Evolutionary conservation across 2,797 vertebrate species (phyloP), one percentile per base, ranked within the genome.

Genomic region (Phalanger gymnotis): DNA sequence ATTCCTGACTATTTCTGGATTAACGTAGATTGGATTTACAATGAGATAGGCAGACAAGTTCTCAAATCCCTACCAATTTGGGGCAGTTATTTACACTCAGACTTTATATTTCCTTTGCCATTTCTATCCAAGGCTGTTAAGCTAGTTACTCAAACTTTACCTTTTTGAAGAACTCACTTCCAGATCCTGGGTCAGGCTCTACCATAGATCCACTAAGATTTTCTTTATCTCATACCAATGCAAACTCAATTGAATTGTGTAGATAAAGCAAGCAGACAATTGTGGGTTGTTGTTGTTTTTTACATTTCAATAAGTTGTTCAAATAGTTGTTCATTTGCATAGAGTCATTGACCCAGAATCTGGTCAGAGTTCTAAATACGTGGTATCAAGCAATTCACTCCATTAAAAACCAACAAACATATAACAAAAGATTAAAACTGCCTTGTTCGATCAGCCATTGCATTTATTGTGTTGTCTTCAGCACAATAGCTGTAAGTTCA

Each of bases 141-240:
- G 93, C 92, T 56, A 96, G 95, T 61, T 90, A 9, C n/a, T 19
- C 96, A 58, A 94, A 81, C 40, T 54, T 87, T 92, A 90, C 22
- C 10, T 34, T 58, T 93, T 94, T 53, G 31, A 34, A 95, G 91
- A 96, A 52, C 53, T 91, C 16, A 54, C n/a, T 28, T n/a, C 87
- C 91, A 81, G 56, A 92, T 93, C 9, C 11, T 56, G 47, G 55
- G 93, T 58, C 31, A 54, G 53, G 92, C 81, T 90, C 93, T 58
- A 94, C 47, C 40, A 90, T 52, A 89, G 92, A 57, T 40, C 28
- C n/a, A 87, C 54, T 52, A 91, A 93, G 66, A 25, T 91, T 94
- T 1, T 93, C 87, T 90, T 28, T n/a, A 54, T 28, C 7, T 58
- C 56, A 94, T 56, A 91, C 40, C 40, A 53, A 27, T 40, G 95